Percentiles rank a stretch among this genome's conserved stretches.
phyloP scores from a whole-genome alignment of 2,113 vertebrate genomes.

The Donacobius atricapilla region DNA sequence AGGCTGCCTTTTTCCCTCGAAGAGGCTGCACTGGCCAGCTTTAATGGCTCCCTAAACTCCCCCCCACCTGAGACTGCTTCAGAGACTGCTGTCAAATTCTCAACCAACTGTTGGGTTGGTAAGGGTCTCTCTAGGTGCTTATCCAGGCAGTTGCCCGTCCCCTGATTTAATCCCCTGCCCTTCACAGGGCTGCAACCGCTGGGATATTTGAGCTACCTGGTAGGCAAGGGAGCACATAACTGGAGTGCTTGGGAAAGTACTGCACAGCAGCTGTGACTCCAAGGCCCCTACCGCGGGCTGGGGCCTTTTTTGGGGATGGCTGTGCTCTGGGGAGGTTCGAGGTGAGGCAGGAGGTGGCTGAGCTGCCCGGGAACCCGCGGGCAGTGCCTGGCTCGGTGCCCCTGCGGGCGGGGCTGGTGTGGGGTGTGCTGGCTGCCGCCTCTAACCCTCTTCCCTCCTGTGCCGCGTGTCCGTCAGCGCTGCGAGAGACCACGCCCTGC shows the following conservation, averaged over 20 bases:
- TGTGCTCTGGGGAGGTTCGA: neutral
- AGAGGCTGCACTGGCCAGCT: neutral
- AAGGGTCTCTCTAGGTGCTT: neutral
- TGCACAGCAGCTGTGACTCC: neutral
- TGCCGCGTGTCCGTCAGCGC: conserved; percentile 57
- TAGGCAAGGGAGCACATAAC: neutral
- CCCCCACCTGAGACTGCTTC: too few species aligned
- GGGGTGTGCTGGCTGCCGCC: neutral
- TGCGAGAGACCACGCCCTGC: conserved; percentile 79
- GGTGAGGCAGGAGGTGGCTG: neutral
- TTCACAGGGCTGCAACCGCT: neutral
- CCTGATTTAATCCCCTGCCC: neutral
- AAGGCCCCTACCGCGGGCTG: neutral
- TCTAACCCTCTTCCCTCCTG: conserved; percentile 63
- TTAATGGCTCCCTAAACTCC: neutral
- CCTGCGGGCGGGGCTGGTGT: neutral
- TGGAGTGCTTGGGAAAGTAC: conserved; percentile 8
- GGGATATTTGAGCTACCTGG: conserved; percentile 54
- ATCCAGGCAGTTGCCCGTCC: neutral
- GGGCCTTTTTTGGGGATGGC: neutral
- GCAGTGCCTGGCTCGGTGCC: neutral
- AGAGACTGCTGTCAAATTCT: conserved; percentile 6
- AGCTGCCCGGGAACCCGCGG: neutral
- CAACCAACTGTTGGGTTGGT: neutral
- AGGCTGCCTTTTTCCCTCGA: neutral